Evolutionary conservation across 2,888 invertebrate species (phyloP), one percentile per base, ranked within the genome.

Genomic region (Cephus pulcher): DNA sequence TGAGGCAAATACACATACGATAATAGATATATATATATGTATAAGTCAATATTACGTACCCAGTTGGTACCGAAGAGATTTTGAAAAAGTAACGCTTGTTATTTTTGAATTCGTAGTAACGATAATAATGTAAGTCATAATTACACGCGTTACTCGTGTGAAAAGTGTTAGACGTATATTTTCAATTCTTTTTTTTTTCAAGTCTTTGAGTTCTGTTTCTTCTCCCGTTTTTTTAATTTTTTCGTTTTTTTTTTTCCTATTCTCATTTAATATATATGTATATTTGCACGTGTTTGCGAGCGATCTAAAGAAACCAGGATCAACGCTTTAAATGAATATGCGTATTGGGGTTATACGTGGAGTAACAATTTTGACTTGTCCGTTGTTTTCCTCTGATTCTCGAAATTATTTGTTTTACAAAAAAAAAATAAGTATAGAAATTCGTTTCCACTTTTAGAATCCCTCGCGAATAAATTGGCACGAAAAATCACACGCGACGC

Each of bases 401-500:
- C 11, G 3, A 35, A 35, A 35, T 35, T 35, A 12, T 3, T 35
- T 12, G 12, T 12, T 35, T 35, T 12, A 12, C 12, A 35, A 35
- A 12, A 35, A 35, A 30, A 12, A 40, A 2, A 23, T 6, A 56
- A 9, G 9, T 23, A 56, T 23, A 56, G 30, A 12, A 34, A 71
- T 71, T 71, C 32, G 12, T 71, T 15, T 32, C 23, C 23, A 3
- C 11, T 15, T 33, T 11, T 34, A 79, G 73, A 56, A 56, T 56
- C 23, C 2, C 56, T 56, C 56, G 56, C 23, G 56, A 56, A 40
- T 40, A 40, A 23, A 81, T 83, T 83, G 82, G 83, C 83, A 83
- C 81, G 76, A 76, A 74, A 82, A 82, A 81, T 80, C 80, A 80
- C 80, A 80, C 78, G 69, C 69, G 70, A 40, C 33, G 32, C 33